These are phyloP conservation scores for Aramus guarauna DNA, from an alignment of 2,113 vertebrate species.

Conservation along the genomic window DNA sequence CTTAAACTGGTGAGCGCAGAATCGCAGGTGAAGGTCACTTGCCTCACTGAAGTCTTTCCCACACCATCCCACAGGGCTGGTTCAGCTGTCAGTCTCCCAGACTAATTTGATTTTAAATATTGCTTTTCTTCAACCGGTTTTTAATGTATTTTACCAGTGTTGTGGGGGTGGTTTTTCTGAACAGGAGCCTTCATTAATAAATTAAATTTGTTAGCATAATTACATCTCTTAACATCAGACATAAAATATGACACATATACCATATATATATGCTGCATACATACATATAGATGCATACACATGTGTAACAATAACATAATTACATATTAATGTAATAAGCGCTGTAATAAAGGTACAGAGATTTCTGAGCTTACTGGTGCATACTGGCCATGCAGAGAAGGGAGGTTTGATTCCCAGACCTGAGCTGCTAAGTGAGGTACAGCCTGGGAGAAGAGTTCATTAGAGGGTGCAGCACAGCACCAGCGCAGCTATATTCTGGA, in stretches of 20 bases:
- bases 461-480: background rate
- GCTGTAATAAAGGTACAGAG: background rate
- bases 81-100: background rate
- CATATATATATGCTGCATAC: background rate
- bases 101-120: background rate
- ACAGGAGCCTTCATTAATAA: background rate
- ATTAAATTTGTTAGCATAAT: background rate
- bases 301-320: background rate
- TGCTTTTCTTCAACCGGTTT: background rate
- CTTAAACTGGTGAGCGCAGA: background rate
- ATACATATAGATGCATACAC: background rate
- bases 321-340: background rate
- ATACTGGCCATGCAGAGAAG: background rate
- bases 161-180: background rate
- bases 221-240: background rate
- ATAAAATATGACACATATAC: background rate
- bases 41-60: background rate
- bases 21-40: background rate
- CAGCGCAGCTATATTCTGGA: background rate
- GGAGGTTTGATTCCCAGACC: background rate
- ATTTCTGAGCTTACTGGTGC: background rate
- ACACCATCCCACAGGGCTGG: background rate
- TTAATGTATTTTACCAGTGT: background rate
- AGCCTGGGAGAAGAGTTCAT: background rate
- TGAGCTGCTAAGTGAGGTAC: background rate